These are phyloP conservation scores for Agonopterix heracliana DNA, from an alignment of 2,888 invertebrate species.

Conservation along the genomic window DNA sequence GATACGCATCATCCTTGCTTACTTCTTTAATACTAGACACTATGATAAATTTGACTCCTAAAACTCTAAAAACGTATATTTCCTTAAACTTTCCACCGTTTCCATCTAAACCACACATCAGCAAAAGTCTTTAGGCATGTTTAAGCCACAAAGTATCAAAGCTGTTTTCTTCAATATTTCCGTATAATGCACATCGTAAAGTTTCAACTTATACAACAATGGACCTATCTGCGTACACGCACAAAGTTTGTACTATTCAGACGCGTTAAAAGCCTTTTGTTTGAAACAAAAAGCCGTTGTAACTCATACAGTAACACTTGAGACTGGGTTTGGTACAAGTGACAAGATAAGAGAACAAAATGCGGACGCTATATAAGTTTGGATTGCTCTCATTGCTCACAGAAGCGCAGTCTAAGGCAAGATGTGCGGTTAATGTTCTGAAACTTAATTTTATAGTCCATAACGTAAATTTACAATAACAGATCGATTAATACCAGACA, in stretches of 20 bases:
- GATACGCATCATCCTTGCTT: too few species aligned
- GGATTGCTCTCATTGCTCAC: not conserved
- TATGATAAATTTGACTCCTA: too few species aligned
- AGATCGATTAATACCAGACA: not conserved
- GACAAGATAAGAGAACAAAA: not conserved
- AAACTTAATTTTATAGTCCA: not conserved
- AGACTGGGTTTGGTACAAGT: slow-evolving; percentile 13
- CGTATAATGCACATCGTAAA: not conserved
- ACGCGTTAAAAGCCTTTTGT: slow-evolving; percentile 50
- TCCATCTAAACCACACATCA: too few species aligned
- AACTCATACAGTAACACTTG: slow-evolving; percentile 49
- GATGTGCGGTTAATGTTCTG: not conserved
- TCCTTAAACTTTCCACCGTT: too few species aligned
- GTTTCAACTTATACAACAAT: not conserved
- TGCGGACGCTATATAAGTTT: too few species aligned
- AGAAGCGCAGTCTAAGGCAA: not conserved
- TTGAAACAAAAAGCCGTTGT: slow-evolving; percentile 48
- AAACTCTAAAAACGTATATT: too few species aligned
- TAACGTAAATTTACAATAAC: not conserved
- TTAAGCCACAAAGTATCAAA: too few species aligned
- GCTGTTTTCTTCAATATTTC: not conserved
- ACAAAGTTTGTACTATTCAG: slow-evolving; percentile 34
- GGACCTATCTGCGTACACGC: slow-evolving; percentile 36
- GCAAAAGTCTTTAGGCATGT: too few species aligned
- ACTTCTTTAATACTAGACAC: too few species aligned